Evolutionary conservation across 2,113 vertebrate species (phyloP), one percentile per base, ranked within the genome.

Genomic region (Buteo buteo): DNA sequence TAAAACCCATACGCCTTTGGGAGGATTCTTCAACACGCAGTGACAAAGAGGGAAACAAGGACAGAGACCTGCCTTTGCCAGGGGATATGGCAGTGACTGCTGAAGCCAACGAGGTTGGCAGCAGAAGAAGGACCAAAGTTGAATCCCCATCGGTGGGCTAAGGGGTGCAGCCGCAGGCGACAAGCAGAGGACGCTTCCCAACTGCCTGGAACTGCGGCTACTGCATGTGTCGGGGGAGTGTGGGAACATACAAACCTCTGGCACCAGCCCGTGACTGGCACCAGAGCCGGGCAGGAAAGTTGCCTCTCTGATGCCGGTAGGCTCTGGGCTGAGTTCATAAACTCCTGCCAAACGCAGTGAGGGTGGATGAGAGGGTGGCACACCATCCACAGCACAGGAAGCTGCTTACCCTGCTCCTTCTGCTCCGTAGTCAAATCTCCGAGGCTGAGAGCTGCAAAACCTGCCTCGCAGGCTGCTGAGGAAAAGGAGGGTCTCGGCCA

Each of bases 211-310:
- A 38, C 11, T 0, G 1, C 50, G 79, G 58, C 9, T 31, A 6
- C 6, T 0, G 5, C 11, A 3, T 1, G 0, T 45, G 15, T 34
- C 50, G 54, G 32, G 20, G 71, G 26, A 57, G 25, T 47, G 25
- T 25, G 55, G 59, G 36, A 80, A 25, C 29, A 45, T 2, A n/a
- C 8, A 83, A 81, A 67, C 12, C 54, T 17, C 44, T 15, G 47
- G 36, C 54, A 87, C 19, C 55, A 55, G 42, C 44, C 47, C 50
- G 50, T 9, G 29, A 16, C 44, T 78, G 65, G 21, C 17, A 38
- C 47, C 73, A 76, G 42, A 71, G 25, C 36, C 57, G 72, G 42
- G 24, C 4, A 18, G 71, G 13, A 61, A 86, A 76, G 34, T 31
- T 81, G 44, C 21, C 19, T 32, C 57, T 70, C 64, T 19, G 49